Percentiles rank a stretch among this genome's conserved stretches.
phyloP scores from a whole-genome alignment of 2,797 vertebrate species.

The Clarias laeviceps region DNA sequence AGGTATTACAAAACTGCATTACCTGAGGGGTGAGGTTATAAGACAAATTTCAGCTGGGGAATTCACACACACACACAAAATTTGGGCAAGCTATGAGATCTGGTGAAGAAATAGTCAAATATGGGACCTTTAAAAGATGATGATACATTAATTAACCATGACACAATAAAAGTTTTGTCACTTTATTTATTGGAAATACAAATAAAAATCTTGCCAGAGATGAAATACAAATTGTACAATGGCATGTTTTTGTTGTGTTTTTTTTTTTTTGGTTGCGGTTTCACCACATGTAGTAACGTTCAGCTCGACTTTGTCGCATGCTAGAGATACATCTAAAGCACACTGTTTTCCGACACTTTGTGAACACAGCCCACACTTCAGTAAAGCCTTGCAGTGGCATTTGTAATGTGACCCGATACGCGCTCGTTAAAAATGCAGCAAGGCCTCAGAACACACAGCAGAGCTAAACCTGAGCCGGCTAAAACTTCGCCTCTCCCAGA shows the following conservation, averaged over 20 bases:
- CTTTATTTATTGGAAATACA: constrained; percentile 80
- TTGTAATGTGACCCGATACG: constrained; percentile 64
- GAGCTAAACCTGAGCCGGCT: constrained; percentile 78
- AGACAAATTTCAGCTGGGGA: too few relatives aligned
- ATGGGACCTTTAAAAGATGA: neutral
- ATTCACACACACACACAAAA: too few relatives aligned
- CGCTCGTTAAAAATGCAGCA: constrained; percentile 71
- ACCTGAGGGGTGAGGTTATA: too few relatives aligned
- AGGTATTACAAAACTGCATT: too few relatives aligned
- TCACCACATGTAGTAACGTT: constrained; percentile 68
- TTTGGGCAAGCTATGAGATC: too few relatives aligned
- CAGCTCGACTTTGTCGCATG: constrained; percentile 74
- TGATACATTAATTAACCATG: neutral
- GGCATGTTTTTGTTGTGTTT: constrained; percentile 6
- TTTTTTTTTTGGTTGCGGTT: neutral
- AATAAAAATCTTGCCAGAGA: constrained; percentile 67
- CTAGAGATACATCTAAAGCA: constrained; percentile 73
- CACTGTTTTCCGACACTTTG: constrained; percentile 46
- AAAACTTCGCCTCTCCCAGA: constrained; percentile 60
- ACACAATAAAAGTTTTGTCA: constrained; percentile 51
- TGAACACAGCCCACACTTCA: constrained; percentile 64
- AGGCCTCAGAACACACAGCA: constrained; percentile 58
- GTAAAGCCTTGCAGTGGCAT: constrained; percentile 57
- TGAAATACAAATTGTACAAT: constrained; percentile 56
- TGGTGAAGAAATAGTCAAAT: neutral